A percentile compares a stretch with the other conserved stretches of the same genome.
phyloP scores from a whole-genome alignment of 2,797 vertebrate species.

The Austrolebias charrua region DNA sequence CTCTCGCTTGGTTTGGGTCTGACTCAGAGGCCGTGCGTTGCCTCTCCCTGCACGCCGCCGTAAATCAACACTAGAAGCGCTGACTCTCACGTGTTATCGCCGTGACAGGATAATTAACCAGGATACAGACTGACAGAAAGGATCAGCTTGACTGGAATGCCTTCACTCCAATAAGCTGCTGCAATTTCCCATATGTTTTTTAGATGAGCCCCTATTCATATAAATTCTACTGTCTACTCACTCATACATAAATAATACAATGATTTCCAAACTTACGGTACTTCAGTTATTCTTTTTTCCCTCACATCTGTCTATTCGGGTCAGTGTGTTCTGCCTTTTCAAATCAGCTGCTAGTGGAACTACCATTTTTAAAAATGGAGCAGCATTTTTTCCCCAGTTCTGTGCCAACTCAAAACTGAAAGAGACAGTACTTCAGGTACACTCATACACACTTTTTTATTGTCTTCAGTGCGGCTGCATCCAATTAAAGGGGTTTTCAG shows the following conservation, averaged over 20 bases:
- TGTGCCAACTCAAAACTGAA: conserved; percentile 25
- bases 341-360: not conserved
- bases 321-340: not conserved
- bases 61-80: conserved; percentile 79
- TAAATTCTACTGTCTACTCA: not conserved
- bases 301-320: not conserved
- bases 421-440: conserved; percentile 6
- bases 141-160: conserved; percentile 63
- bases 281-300: not conserved
- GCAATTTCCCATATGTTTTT: conserved; percentile 23
- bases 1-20: conserved; percentile 63
- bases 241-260: not conserved
- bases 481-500: conserved; percentile 69
- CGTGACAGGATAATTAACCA: conserved; percentile 80
- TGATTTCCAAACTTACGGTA: not conserved
- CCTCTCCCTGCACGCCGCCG: conserved; percentile 58
- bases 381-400: not conserved
- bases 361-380: not conserved
- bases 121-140: conserved; percentile 69
- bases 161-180: conserved; percentile 41
- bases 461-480: conserved; percentile 63
- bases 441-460: conserved; percentile 47
- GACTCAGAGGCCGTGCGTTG: conserved; percentile 58
- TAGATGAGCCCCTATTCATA: conserved; percentile 4
- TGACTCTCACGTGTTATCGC: conserved; percentile 71